A percentile compares a stretch with the other conserved stretches of the same genome.
These are phyloP conservation scores for Endomychus coccineus DNA, from an alignment of 2,888 invertebrate genomes.

Conservation along the genomic window DNA sequence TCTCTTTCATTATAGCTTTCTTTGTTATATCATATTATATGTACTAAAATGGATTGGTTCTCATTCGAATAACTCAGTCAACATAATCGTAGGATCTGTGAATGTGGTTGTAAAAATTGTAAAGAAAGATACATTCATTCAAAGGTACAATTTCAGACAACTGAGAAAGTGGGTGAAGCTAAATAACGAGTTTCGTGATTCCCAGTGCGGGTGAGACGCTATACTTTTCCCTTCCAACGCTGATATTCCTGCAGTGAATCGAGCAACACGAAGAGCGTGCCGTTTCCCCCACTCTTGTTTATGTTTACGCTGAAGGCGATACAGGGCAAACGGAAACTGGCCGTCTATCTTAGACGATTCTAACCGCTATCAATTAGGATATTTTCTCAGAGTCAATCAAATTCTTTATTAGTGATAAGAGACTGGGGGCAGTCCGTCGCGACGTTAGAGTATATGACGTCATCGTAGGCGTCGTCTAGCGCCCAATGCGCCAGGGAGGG, in stretches of 20 bases:
- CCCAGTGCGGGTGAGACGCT: too few relatives aligned
- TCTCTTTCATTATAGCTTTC: too few relatives aligned
- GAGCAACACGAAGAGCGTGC: constrained; percentile 2
- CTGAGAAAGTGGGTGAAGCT: too few relatives aligned
- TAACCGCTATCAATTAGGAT: constrained; percentile 16
- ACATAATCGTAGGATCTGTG: too few relatives aligned
- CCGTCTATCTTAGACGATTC: constrained; percentile 2
- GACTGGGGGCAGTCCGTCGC: constrained; percentile 38
- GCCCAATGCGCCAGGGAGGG: constrained; percentile 44
- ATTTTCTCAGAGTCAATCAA: constrained; percentile 25
- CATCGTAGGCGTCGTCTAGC: constrained; percentile 41
- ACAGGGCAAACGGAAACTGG: constrained; percentile 32
- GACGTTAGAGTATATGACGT: constrained; percentile 41
- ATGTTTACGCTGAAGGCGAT: constrained; percentile 41
- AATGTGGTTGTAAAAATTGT: too few relatives aligned
- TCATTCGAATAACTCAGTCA: too few relatives aligned
- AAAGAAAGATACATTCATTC: too few relatives aligned
- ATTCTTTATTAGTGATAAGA: constrained; percentile 33
- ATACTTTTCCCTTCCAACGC: too few relatives aligned
- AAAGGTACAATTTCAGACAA: too few relatives aligned
- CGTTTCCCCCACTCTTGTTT: constrained; percentile 39
- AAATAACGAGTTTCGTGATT: too few relatives aligned
- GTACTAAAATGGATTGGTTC: too few relatives aligned
- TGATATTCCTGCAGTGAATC: background rate
- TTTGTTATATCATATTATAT: too few relatives aligned